Evolutionary conservation across 2,888 invertebrate species (phyloP), one percentile per base, ranked within the genome.

Genomic region (Punctoribates punctum): DNA sequence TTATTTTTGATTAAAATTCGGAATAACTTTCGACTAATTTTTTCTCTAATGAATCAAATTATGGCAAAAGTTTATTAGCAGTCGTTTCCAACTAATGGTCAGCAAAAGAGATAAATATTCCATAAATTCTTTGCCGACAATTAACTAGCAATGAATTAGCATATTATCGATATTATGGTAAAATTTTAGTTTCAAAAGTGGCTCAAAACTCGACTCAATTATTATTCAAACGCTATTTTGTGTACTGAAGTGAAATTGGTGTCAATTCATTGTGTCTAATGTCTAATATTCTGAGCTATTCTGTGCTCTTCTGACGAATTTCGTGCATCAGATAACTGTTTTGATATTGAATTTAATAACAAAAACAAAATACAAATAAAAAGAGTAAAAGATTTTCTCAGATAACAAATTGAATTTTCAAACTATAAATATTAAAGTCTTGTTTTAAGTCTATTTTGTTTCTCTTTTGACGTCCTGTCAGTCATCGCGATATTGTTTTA

Each of bases 271-370:
- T 51, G 51, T 51, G 11, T 57, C 13, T 42, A 42, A 11, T 54
- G 13, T 54, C 34, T 34, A 34, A 34, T 34, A 34, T 34, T 34
- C 8, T 34, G 8, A 8, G 34, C 34, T 54, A 13, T 60, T 27
- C 27, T 60, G 27, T 17, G 17, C 17, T 17, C 34, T 17, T 62
- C 34, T 62, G 15, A 62, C 17, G 6, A 27, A 60, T 29, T 62
- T 62, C 62, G 60, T 60, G 62, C 62, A 62, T 62, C 62, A 62
- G n/a, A 62, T 62, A 62, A 62, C 27, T 29, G 62, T 60, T 27
- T 60, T 60, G 25, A 60, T 20, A 60, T 27, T 27, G 15, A 34
- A 27, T 60, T 13, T 27, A 60, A 60, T 20, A 27, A 15, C 6
- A 60, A 60, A 15, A 60, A 60, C 23, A 57, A 57, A 57, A 57